Evolutionary conservation across 2,113 vertebrate species (phyloP).

Genomic region (Mastomys natalensis): DNA sequence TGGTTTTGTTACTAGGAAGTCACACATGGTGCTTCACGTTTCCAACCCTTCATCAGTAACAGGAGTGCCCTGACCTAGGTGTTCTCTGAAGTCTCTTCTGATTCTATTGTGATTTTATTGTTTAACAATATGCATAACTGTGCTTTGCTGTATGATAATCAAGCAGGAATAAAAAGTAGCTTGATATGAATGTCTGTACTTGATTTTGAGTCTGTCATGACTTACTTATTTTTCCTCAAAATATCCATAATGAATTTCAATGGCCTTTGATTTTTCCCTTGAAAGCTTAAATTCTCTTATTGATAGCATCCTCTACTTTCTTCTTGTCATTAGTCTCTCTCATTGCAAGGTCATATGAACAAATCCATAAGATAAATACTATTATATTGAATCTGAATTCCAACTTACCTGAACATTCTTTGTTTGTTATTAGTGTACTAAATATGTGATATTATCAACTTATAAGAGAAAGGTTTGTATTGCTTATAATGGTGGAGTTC

Average conservation of each 20-base stretch:
- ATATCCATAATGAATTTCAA: neutral
- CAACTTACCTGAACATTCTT: neutral
- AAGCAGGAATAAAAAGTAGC: constrained; percentile 16
- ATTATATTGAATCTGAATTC: neutral
- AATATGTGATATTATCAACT: neutral
- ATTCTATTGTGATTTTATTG: constrained; percentile 52
- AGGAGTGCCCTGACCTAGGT: neutral
- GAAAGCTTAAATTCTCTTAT: neutral
- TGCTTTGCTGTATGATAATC: constrained; percentile 33
- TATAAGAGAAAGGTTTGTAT: neutral
- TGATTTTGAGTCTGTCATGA: constrained; percentile 36
- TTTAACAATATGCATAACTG: constrained; percentile 27
- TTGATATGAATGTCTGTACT: constrained; percentile 37
- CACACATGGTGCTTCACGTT: neutral
- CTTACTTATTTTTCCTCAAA: neutral
- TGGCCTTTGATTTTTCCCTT: constrained; percentile 19
- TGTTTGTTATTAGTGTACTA: neutral
- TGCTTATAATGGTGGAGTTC: neutral
- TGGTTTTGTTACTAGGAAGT: neutral
- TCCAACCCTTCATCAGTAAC: neutral
- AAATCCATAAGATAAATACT: neutral
- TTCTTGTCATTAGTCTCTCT: neutral
- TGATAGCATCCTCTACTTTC: neutral
- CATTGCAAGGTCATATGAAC: neutral
- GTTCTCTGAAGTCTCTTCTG: neutral